Conservation (phyloP, 2,888 invertebrate genomes). For the Tromatobia lineatoria region DNA sequence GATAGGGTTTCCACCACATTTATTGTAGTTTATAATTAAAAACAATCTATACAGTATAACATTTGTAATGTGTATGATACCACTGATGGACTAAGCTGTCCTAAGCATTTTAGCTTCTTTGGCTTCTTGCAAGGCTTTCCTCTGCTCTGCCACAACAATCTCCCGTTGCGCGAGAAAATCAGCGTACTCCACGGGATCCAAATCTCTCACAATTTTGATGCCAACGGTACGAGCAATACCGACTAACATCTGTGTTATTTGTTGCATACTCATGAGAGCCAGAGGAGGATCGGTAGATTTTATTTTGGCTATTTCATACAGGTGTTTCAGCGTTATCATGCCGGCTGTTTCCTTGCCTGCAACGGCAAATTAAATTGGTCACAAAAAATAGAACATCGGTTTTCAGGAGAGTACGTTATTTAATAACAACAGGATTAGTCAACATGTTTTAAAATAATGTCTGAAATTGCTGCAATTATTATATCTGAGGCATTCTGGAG, state of each 20-base stretch:
- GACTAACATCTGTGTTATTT: constrained; percentile 93
- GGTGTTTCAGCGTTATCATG: constrained; percentile 96
- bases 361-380: constrained; percentile 61
- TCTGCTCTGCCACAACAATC: constrained; percentile 90
- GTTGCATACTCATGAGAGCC: constrained; percentile 88
- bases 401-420: background rate
- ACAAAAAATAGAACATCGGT: background rate
- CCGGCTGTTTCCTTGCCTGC: constrained; percentile 93
- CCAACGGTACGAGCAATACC: constrained; percentile 93
- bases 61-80: constrained; percentile 12
- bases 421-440: background rate
- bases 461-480: no score
- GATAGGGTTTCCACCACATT: background rate
- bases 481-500: no score
- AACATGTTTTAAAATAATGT: background rate
- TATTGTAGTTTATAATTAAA: constrained; percentile 11
- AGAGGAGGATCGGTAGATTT: constrained; percentile 94
- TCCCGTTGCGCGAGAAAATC: constrained; percentile 93
- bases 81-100: constrained; percentile 87
- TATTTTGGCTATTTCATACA: constrained; percentile 99
- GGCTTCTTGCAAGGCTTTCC: constrained; percentile 92
- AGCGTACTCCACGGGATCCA: constrained; percentile 93
- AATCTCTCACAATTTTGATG: constrained; percentile 92
- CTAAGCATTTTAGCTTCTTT: constrained; percentile 97
- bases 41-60: constrained; percentile 55